Evolutionary conservation across 2,113 vertebrate species (phyloP).

Genomic region (Fulica atra): DNA sequence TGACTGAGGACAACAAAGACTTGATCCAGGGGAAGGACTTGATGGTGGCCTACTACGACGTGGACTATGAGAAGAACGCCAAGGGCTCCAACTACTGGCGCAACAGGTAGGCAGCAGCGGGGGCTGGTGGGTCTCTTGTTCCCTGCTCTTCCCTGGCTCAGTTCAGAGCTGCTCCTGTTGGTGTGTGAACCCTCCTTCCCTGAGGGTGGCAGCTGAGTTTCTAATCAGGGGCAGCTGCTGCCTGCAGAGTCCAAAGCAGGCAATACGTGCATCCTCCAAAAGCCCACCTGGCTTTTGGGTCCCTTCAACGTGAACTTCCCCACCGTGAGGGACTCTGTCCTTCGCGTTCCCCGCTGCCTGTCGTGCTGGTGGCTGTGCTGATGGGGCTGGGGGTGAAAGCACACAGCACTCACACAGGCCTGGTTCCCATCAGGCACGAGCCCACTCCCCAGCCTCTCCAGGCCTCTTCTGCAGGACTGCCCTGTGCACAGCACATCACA

Average conservation of each 20-base stretch:
- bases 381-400: background rate
- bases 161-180: background rate
- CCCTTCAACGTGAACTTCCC: background rate
- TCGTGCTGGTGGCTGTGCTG: background rate
- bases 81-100: conserved; percentile 99
- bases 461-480: background rate
- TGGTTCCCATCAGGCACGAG: background rate
- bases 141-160: rapidly evolving
- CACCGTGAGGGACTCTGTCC: background rate
- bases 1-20: conserved; percentile 98
- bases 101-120: conserved; percentile 80
- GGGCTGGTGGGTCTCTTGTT: rapidly evolving
- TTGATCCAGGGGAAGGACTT: conserved; percentile 91
- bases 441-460: background rate
- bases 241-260: background rate
- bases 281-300: background rate
- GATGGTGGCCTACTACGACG: conserved; percentile 93
- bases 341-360: background rate
- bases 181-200: background rate
- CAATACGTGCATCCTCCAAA: background rate
- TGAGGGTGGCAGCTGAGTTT: background rate
- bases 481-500: background rate
- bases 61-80: conserved; percentile 95
- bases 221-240: background rate
- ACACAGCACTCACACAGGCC: background rate